phyloP scores from a whole-genome alignment of 2,797 vertebrate genomes.

The Gambusia yucatana region DNA sequence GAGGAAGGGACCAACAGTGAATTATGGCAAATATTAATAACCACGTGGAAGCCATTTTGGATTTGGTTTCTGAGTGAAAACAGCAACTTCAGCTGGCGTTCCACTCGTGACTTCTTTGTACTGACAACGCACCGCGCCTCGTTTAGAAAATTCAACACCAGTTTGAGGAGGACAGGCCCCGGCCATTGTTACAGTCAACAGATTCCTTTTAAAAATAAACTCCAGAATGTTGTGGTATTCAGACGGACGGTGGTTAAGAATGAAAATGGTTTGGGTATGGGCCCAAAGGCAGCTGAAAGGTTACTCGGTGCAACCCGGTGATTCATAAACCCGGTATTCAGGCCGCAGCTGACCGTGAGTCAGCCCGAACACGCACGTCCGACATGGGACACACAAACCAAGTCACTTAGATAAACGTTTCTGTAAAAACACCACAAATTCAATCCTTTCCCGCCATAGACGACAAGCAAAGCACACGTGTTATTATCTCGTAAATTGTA shows the following conservation, averaged over 20 bases:
- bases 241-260: slow-evolving; percentile 20
- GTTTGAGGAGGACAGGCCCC: background rate
- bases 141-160: background rate
- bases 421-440: slow-evolving; percentile 8
- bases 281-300: slow-evolving; percentile 56
- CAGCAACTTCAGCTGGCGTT: background rate
- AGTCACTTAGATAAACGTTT: slow-evolving; percentile 12
- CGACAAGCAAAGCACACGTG: background rate
- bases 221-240: slow-evolving; percentile 10
- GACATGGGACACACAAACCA: slow-evolving; percentile 19
- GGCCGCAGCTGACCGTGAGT: slow-evolving; percentile 64
- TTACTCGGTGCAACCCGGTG: slow-evolving; percentile 61
- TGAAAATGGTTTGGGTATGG: slow-evolving; percentile 30
- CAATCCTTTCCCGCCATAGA: background rate
- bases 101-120: background rate
- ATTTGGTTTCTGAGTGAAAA: background rate
- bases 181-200: slow-evolving; percentile 1
- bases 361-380: slow-evolving; percentile 32
- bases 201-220: slow-evolving; percentile 18
- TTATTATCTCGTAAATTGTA: background rate
- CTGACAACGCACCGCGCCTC: background rate
- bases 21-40: background rate
- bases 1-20: background rate
- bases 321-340: slow-evolving; percentile 63
- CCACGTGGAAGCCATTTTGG: no score